Evolutionary conservation across 2,888 invertebrate genomes (phyloP).

Genomic region (Julus scandinavius): DNA sequence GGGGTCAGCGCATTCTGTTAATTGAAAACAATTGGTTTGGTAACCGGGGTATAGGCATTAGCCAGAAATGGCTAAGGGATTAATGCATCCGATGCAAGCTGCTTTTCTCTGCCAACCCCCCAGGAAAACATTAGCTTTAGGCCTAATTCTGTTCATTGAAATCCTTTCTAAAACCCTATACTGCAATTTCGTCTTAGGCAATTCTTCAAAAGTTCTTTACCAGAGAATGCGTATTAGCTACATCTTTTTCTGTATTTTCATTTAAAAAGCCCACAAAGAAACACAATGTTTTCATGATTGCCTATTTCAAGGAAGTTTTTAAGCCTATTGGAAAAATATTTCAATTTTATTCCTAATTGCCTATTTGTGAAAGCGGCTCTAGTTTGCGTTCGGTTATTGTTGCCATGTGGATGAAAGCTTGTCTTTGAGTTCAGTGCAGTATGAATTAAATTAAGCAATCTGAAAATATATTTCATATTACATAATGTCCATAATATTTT

Average conservation of each 20-base stretch:
- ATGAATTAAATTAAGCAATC: too few relatives aligned
- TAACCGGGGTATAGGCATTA: conserved; percentile 24
- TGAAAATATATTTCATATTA: too few relatives aligned
- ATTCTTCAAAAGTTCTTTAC: background rate
- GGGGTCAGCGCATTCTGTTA: conserved; percentile 42
- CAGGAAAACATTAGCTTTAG: background rate
- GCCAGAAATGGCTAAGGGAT: conserved; percentile 26
- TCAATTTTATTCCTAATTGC: background rate
- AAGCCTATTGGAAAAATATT: background rate
- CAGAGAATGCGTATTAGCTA: background rate
- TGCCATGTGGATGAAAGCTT: background rate
- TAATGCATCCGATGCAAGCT: background rate
- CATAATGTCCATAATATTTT: too few relatives aligned
- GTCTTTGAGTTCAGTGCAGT: background rate
- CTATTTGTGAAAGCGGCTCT: background rate
- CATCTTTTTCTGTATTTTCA: background rate
- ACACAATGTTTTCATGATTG: background rate
- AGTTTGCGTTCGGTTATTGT: background rate
- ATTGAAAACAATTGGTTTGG: conserved; percentile 34
- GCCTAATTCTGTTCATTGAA: background rate
- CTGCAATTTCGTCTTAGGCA: background rate
- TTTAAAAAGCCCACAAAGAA: background rate
- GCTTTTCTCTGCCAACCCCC: background rate
- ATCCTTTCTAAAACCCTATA: background rate
- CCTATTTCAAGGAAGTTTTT: background rate